Base-by-base conservation (phyloP, 2,797 vertebrate genomes). In the Sebastes aleutianus region DNA sequence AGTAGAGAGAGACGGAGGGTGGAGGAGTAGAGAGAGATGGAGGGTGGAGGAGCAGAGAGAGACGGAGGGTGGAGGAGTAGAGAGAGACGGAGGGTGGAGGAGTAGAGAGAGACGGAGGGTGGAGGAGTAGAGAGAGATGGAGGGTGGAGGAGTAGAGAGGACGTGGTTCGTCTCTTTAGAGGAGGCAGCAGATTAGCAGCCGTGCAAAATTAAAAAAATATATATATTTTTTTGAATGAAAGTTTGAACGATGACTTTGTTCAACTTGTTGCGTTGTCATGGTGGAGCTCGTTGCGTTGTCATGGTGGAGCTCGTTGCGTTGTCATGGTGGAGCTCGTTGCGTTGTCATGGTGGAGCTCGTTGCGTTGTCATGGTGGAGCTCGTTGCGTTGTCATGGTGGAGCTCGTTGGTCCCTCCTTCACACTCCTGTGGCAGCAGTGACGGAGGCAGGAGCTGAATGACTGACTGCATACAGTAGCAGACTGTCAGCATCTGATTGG, bases 401-500 rank as follows among this genome's bases (percentile, higher is more conserved):
- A 87, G 85, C 79, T 82, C 83, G 77, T 87, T 87, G 82, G 11
- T 76, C 68, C 74, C 89, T 86, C 84, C 85, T 89, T 87, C 89
- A 90, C 90, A 91, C 90, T 89, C 39, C 14, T 87, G 90, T 83
- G 86, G 88, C 91, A 59, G 89, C 89, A 87, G 78, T 78, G 85
- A 78, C 61, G 32, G 86, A 32, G 82, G 91, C 89, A 86, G 80
- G 84, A 90, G 92, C 83, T 90, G 92, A 92, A 87, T 93, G 92
- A 94, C 92, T 93, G 91, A 93, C 93, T 93, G 90, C 90, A 90
- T 93, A 92, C 93, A 95, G 95, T 95, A 96, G 94, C 94, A 91
- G 92, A 96, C 94, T 95, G 92, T 94, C 95, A 92, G 91, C 50
- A 89, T 95, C 94, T 94, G 94, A 96, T 94, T 95, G 94, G 95